Base-by-base conservation (phyloP, 2,888 invertebrate genomes). In the Troides aeacus region DNA sequence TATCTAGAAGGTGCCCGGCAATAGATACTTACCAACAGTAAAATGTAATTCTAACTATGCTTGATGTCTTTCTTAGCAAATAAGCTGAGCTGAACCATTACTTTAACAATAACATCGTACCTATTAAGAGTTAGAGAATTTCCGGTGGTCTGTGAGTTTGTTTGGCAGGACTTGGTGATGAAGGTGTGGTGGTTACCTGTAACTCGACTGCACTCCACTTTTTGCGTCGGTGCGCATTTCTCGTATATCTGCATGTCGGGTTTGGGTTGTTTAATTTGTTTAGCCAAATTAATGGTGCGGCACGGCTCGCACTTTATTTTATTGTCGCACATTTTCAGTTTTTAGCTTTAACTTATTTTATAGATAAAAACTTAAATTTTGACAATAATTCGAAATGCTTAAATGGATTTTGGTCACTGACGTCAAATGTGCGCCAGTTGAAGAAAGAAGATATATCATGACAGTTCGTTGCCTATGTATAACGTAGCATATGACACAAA, bases 211-310 rank as follows among this genome's bases (percentile, higher is more conserved):
- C 86, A 86, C 71, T 81, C 78, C 8, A 83, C 72, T 73, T 83
- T 86, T 62, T 76, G 72, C 1, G 76, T 72, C 0, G 87, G 86
- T 53, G 77, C 80, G 72, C 90, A 90, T 78, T 90, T 91, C 12
- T 90, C 89, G 70, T 88, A 86, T 53, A 89, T 79, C 71, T 89
- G 87, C 90, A 92, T 90, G 70, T 90, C 83, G 2, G 90, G 89
- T 60, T 90, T 90, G 0, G 84, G 79, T 0, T 82, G 81, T 7
- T 82, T 81, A 2, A 79, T 74, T 23, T 84, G 80, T 60, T 86
- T 87, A 0, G 92, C 92, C 71, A 92, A 73, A 74, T 92, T 92
- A 64, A 92, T 92, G 12, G 92, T 92, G 5, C 90, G 86, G 70
- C 90, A 91, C 0, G 85, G 81, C 60, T 90, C 89, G 79, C 91